Conservation (phyloP, 2,888 invertebrate genomes). For the Phragmatobia fuliginosa region DNA sequence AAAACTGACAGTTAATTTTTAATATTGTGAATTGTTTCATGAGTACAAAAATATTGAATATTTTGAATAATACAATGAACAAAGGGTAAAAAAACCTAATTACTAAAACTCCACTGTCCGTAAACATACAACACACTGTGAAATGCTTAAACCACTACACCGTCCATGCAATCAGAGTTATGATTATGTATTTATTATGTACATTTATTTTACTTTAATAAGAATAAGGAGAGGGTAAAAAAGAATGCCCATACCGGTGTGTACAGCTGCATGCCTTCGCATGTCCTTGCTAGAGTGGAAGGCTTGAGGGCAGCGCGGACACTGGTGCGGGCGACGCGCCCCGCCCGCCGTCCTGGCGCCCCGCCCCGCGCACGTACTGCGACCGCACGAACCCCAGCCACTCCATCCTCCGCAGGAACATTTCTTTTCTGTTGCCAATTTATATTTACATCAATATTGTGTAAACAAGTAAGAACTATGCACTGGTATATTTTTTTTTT, state of each 20-base stretch:
- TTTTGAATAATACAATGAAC: too few relatives aligned
- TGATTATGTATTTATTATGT: too few relatives aligned
- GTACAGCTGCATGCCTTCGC: constrained; percentile 89
- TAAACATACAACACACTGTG: too few relatives aligned
- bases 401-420: constrained; percentile 52
- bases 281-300: constrained; percentile 90
- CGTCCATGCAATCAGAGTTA: too few relatives aligned
- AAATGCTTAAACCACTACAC: too few relatives aligned
- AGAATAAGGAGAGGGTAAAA: too few relatives aligned
- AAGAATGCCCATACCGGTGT: constrained; percentile 85
- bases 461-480: too few relatives aligned
- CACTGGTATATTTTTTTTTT: too few relatives aligned
- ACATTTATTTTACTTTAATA: too few relatives aligned
- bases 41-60: neutral
- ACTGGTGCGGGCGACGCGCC: constrained; percentile 84
- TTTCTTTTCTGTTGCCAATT: constrained; percentile 50
- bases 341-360: constrained; percentile 43
- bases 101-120: too few relatives aligned
- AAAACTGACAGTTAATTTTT: neutral
- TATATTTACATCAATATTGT: too few relatives aligned
- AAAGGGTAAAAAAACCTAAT: too few relatives aligned
- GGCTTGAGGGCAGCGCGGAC: constrained; percentile 88
- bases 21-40: neutral
- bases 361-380: constrained; percentile 48
- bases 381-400: constrained; percentile 29